A percentile compares a stretch with the other conserved stretches of the same genome.
These are phyloP conservation scores for Notarius lentiginosus DNA, from an alignment of 2,113 vertebrate species.

Conservation along the genomic window DNA sequence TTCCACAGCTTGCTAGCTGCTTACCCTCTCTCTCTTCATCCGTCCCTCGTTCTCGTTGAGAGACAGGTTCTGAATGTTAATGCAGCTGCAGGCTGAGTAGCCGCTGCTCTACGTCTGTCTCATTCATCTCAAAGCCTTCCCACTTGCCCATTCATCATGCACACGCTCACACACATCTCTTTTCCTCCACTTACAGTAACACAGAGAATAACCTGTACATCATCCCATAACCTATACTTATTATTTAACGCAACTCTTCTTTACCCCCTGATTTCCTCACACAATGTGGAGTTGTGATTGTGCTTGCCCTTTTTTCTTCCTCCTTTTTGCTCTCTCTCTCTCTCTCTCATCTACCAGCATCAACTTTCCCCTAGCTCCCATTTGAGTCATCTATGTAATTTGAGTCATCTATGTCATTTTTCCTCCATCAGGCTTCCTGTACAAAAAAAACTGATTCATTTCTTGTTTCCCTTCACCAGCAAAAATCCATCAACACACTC, in stretches of 20 bases:
- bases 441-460: background rate
- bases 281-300: background rate
- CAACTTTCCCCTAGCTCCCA: background rate
- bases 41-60: slow-evolving; percentile 57
- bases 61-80: slow-evolving; percentile 62
- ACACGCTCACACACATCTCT: slow-evolving; percentile 43
- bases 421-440: slow-evolving; percentile 17
- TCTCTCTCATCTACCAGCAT: background rate
- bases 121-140: slow-evolving; percentile 50
- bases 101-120: slow-evolving; percentile 46
- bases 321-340: background rate
- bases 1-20: slow-evolving; percentile 5
- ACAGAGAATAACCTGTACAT: slow-evolving; percentile 16
- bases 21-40: slow-evolving; percentile 32
- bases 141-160: slow-evolving; percentile 47
- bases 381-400: slow-evolving; percentile 17
- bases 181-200: slow-evolving; percentile 7
- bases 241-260: background rate
- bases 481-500: slow-evolving; percentile 46
- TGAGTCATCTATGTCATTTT: slow-evolving; percentile 17
- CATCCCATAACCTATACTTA: background rate
- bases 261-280: background rate
- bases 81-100: slow-evolving; percentile 62
- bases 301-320: background rate
- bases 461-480: slow-evolving; percentile 17